Evolutionary conservation across 2,888 invertebrate species (phyloP).

Genomic region (Melieria picta): DNA sequence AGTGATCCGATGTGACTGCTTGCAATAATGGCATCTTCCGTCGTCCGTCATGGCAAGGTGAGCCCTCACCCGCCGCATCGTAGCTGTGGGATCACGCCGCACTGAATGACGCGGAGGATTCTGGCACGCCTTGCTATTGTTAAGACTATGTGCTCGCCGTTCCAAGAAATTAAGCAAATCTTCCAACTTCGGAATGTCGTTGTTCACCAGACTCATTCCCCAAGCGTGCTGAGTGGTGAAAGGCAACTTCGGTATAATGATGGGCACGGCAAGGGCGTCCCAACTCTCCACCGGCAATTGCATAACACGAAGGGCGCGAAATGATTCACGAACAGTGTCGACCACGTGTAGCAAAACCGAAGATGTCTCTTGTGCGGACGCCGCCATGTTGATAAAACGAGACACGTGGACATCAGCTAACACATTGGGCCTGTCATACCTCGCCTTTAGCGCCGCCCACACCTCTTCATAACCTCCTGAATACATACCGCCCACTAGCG

Average conservation of each 20-base stretch:
- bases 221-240: not conserved
- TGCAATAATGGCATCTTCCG: not conserved
- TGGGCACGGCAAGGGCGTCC: constrained; percentile 7
- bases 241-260: not conserved
- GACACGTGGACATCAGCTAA: constrained; percentile 24
- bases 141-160: not conserved
- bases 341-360: no score
- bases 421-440: constrained; percentile 27
- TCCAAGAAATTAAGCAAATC: constrained; percentile 1
- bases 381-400: no score
- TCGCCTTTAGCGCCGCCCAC: constrained; percentile 23
- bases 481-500: constrained; percentile 8
- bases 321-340: no score
- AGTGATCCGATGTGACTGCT: not conserved
- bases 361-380: no score
- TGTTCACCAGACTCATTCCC: constrained; percentile 1
- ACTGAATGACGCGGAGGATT: no score
- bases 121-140: no score
- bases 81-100: no score
- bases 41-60: not conserved
- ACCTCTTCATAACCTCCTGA: constrained; percentile 23
- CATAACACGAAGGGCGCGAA: no score
- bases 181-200: not conserved
- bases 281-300: not conserved
- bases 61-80: not conserved